phyloP scores from a whole-genome alignment of 2,113 vertebrate genomes.

The Taurulus bubalis region DNA sequence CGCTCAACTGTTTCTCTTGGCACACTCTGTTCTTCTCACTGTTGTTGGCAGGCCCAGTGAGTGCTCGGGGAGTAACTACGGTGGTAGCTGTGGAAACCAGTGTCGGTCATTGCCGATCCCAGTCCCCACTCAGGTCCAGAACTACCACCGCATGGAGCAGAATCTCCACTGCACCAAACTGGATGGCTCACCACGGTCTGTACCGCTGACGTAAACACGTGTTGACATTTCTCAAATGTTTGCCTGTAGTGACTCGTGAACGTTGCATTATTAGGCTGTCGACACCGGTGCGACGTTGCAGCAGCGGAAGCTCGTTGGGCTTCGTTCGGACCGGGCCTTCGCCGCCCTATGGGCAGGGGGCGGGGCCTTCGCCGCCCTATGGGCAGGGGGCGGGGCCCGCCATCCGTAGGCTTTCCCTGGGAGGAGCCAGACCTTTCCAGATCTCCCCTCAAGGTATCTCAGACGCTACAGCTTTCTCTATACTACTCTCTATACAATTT shows the following conservation, averaged over 20 bases:
- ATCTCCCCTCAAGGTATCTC: conserved; percentile 92
- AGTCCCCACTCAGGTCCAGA: conserved; percentile 95
- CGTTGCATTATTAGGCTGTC: conserved; percentile 78
- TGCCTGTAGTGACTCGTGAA: neutral
- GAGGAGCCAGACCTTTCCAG: conserved; percentile 88
- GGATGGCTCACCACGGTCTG: conserved; percentile 85
- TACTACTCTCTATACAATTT: neutral
- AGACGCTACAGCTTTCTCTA: neutral
- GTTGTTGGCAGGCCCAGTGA: conserved; percentile 82
- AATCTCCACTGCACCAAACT: conserved; percentile 89
- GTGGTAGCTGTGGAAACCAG: conserved; percentile 79
- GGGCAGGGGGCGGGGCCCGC: conserved; percentile 80
- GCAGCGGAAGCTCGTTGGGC: conserved; percentile 87
- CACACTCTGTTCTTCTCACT: conserved; percentile 39
- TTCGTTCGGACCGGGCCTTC: conserved; percentile 87
- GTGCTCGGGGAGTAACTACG: conserved; percentile 80
- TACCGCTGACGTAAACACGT: neutral
- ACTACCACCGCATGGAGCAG: conserved; percentile 96
- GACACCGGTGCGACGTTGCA: conserved; percentile 84
- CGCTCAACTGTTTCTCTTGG: conserved; percentile 30
- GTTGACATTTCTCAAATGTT: neutral
- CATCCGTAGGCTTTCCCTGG: conserved; percentile 87
- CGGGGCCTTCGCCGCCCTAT: conserved; percentile 87
- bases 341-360: conserved; percentile 85
- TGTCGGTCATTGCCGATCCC: conserved; percentile 93